These are phyloP conservation scores for Cyrtonyx montezumae DNA, from an alignment of 2,113 vertebrate species.

Conservation along the genomic window DNA sequence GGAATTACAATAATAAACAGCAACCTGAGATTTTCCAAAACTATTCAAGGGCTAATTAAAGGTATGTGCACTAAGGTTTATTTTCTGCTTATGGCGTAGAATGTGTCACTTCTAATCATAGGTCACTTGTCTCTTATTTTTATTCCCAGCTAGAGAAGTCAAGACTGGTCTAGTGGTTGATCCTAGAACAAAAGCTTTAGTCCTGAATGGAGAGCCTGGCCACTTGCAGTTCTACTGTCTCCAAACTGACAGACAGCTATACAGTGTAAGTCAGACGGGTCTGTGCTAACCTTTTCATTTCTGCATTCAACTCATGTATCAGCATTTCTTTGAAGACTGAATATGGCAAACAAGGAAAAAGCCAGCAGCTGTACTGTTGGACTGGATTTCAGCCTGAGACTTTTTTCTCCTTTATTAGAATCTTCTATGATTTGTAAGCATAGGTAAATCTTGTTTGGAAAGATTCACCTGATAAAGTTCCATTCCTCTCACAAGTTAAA, in stretches of 20 bases:
- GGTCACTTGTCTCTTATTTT: not conserved
- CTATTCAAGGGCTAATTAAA: slow-evolving; percentile 95
- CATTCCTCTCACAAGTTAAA: not conserved
- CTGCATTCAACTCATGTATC: not conserved
- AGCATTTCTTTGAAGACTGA: not conserved
- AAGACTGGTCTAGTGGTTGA: slow-evolving; percentile 89
- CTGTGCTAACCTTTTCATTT: not conserved
- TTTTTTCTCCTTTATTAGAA: not conserved
- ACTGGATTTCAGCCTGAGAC: not conserved
- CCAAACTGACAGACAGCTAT: slow-evolving; percentile 90
- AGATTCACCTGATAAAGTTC: not conserved
- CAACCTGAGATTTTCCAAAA: slow-evolving; percentile 83
- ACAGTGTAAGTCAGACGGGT: slow-evolving; percentile 84
- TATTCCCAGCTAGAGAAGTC: slow-evolving; percentile 79
- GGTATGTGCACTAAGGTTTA: slow-evolving; percentile 74
- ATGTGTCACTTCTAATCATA: not conserved
- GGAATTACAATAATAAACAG: slow-evolving; percentile 90
- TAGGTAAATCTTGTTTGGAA: not conserved
- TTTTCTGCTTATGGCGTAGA: not conserved
- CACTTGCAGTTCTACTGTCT: slow-evolving; percentile 97
- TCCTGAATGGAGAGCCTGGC: slow-evolving; percentile 96
- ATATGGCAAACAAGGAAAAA: not conserved
- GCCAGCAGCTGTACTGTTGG: fast-evolving
- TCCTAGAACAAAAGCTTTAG: slow-evolving; percentile 91
- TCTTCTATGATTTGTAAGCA: not conserved